phyloP scores from a whole-genome alignment of 2,888 invertebrate genomes.

The Tetranychus truncatus region DNA sequence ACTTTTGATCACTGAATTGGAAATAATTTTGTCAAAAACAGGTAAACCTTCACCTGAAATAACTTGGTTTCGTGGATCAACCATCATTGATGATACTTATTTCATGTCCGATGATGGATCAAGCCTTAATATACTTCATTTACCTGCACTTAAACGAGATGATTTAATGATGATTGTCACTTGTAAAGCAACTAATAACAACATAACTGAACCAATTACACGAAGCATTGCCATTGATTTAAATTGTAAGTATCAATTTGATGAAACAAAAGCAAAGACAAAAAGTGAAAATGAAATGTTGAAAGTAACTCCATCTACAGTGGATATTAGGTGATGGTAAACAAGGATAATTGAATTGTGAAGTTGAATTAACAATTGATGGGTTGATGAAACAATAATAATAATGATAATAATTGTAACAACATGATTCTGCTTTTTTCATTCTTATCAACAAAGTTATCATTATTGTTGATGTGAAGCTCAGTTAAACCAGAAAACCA shows the following conservation, averaged over 20 bases:
- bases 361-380: not conserved
- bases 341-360: not conserved
- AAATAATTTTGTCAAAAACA: slow-evolving; percentile 7
- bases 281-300: not conserved
- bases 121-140: slow-evolving; percentile 15
- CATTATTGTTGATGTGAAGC: too few relatives aligned
- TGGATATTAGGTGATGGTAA: not conserved
- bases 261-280: not conserved
- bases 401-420: not conserved
- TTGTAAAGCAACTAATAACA: slow-evolving; percentile 22
- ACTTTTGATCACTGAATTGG: too few relatives aligned
- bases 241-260: slow-evolving; percentile 15
- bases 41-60: slow-evolving; percentile 25
- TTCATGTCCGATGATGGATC: slow-evolving; percentile 13
- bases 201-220: slow-evolving; percentile 18
- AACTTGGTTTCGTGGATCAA: slow-evolving; percentile 26
- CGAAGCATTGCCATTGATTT: slow-evolving; percentile 21
- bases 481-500: too few relatives aligned
- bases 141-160: slow-evolving; percentile 16
- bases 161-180: slow-evolving; percentile 20
- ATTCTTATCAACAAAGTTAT: too few relatives aligned
- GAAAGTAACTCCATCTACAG: not conserved
- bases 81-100: slow-evolving; percentile 23
- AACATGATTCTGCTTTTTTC: not conserved
- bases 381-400: not conserved